These are phyloP conservation scores for Staurois parvus DNA, from an alignment of 2,797 vertebrate genomes.

Conservation along the genomic window DNA sequence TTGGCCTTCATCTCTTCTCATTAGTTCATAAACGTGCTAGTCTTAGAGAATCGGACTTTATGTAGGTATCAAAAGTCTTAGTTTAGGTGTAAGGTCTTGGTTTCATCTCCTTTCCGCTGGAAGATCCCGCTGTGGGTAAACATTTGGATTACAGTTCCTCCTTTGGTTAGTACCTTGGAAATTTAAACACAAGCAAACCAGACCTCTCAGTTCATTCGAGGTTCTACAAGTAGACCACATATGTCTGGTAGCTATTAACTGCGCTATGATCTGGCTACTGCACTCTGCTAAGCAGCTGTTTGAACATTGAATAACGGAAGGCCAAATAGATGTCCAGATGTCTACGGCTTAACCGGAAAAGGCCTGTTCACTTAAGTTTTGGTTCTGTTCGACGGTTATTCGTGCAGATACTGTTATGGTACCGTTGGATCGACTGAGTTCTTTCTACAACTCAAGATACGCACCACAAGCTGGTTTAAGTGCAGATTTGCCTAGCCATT, in stretches of 20 bases:
- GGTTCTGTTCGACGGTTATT: neutral
- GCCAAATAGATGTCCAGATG: neutral
- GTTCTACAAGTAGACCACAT: neutral
- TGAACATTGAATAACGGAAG: neutral
- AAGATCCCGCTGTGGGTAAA: conserved; percentile 21
- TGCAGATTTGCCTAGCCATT: neutral
- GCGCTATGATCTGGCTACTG: neutral
- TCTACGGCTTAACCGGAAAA: neutral
- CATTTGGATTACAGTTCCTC: conserved; percentile 5
- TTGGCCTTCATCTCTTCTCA: neutral
- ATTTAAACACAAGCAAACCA: neutral
- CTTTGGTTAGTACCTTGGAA: conserved; percentile 42
- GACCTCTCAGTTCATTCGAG: neutral
- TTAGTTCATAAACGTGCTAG: neutral
- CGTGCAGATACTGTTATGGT: conserved; percentile 1
- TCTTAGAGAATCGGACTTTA: neutral
- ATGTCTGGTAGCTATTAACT: neutral
- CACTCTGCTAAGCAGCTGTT: neutral
- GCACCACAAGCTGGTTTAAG: neutral
- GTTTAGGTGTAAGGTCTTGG: neutral
- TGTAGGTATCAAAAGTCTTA: neutral
- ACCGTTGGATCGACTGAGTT: neutral
- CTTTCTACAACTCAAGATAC: neutral
- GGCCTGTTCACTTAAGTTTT: neutral
- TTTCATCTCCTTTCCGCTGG: neutral